phyloP scores from a whole-genome alignment of 2,113 vertebrate genomes.

The Hippocampus mohnikei region DNA sequence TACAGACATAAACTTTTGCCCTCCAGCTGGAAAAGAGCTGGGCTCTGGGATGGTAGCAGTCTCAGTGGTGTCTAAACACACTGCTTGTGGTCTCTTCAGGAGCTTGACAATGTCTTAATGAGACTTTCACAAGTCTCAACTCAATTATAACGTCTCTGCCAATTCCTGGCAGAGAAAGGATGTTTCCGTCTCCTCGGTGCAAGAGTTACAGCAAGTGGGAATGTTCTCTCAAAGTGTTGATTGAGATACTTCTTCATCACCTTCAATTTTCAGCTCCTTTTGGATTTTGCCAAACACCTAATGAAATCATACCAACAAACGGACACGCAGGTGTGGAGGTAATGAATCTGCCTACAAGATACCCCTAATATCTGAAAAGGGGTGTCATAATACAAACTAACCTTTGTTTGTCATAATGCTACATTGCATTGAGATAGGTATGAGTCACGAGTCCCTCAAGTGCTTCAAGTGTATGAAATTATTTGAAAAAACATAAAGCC shows the following conservation, averaged over 20 bases:
- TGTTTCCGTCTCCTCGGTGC: conserved; percentile 36
- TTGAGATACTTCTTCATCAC: conserved; percentile 30
- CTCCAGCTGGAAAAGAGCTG: conserved; percentile 65
- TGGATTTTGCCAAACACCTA: conserved; percentile 30
- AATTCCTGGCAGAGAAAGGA: conserved; percentile 37
- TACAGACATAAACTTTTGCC: conserved; percentile 25
- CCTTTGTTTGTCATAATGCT: neutral
- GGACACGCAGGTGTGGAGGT: neutral
- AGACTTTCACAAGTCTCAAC: conserved; percentile 63
- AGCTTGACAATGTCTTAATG: conserved; percentile 74
- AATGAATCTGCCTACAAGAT: neutral
- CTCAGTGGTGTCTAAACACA: conserved; percentile 60
- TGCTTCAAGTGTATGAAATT: too few species aligned
- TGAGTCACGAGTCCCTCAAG: neutral
- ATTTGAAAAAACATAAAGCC: neutral
- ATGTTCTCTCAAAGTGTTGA: conserved; percentile 38
- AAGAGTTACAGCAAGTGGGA: conserved; percentile 26
- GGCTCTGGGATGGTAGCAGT: conserved; percentile 55
- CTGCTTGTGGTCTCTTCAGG: conserved; percentile 53
- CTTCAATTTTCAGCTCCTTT: neutral
- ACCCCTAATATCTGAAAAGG: neutral
- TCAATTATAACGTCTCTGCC: conserved; percentile 58
- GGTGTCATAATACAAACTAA: neutral
- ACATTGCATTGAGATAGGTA: neutral
- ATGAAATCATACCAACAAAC: conserved; percentile 15